Conservation (phyloP, 2,113 vertebrate species). For the Dasypus novemcinctus region DNA sequence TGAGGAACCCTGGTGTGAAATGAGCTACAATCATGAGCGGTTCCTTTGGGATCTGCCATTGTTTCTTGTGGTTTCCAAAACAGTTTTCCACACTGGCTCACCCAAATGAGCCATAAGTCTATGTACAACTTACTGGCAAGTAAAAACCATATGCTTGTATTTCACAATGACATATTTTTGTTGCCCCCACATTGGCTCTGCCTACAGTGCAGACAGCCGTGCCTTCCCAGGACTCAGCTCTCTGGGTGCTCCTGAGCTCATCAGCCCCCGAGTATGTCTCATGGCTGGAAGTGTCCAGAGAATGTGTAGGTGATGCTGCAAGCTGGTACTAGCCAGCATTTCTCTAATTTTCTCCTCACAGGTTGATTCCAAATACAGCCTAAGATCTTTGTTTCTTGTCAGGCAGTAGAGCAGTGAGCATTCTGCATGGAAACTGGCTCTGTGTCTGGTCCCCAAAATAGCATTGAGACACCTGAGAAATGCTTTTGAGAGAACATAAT, state of each 20-base stretch:
- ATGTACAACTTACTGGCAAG: background rate
- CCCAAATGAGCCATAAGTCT: background rate
- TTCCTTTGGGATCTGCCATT: background rate
- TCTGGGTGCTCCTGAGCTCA: background rate
- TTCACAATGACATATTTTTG: background rate
- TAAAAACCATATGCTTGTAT: background rate
- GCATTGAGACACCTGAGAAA: slow-evolving; percentile 36
- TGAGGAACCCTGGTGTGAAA: background rate
- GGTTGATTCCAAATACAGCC: background rate
- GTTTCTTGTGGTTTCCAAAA: background rate
- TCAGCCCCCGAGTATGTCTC: background rate
- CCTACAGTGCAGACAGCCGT: background rate
- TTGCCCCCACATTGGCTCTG: background rate
- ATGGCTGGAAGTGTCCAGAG: background rate
- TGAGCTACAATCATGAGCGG: background rate
- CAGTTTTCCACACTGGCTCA: background rate
- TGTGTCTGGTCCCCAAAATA: background rate
- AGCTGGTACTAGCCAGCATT: background rate
- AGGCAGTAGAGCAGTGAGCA: background rate
- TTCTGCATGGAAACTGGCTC: background rate
- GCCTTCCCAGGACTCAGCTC: background rate
- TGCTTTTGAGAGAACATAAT: slow-evolving; percentile 19
- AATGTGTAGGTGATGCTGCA: background rate
- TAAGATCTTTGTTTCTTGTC: background rate
- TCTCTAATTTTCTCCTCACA: background rate